Evolutionary conservation across 37 sponge, comb jelly and placozoan species (phyloP), one percentile per base, ranked within the genome.

Genomic region (Ephydatia muelleri): DNA sequence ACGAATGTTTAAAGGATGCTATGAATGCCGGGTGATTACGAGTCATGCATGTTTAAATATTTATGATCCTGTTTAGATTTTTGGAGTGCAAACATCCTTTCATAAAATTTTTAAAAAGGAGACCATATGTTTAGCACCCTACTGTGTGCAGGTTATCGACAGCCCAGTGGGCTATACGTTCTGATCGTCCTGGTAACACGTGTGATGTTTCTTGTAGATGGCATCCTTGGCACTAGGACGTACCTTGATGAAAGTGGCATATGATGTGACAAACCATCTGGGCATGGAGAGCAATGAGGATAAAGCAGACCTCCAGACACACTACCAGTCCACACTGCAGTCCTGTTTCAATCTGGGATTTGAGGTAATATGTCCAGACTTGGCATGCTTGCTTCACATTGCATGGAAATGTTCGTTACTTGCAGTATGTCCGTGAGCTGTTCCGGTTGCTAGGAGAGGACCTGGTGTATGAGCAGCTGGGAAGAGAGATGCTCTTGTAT

Each of bases 261-360:
- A 67, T 8, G 57, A 77, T 23, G 86, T 84, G 43, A 76, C 57
- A 32, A 76, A 72, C 0, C 78, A 87, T n/a, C 82, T 85, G 69
- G 73, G 37, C 47, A 78, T 73, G 38, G 87, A 86, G 43, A 83
- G 85, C 40, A 82, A 37, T 0, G 65, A 67, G 12, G 67, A 36
- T 14, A 70, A 39, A 19, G 88, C 85, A 0, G 90, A 86, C 36
- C 85, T 69, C 43, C 31, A 19, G 32, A 57, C 71, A 0, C 27
- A 35, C 64, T 95, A 95, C 83, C 79, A 47, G 34, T 34, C 36
- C 66, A 89, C 94, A 66, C 84, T 95, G 80, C 84, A 83, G 25
- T 71, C 84, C 76, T 95, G 91, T 65, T 95, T 88, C 82, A 93
- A 90, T 67, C 76, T 95, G 22, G 96, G 94, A n/a, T 95, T 95